Evolutionary conservation across 1,140 invertebrate genomes (phyloP).

Genomic region (Drosophila sturtevanti): DNA sequence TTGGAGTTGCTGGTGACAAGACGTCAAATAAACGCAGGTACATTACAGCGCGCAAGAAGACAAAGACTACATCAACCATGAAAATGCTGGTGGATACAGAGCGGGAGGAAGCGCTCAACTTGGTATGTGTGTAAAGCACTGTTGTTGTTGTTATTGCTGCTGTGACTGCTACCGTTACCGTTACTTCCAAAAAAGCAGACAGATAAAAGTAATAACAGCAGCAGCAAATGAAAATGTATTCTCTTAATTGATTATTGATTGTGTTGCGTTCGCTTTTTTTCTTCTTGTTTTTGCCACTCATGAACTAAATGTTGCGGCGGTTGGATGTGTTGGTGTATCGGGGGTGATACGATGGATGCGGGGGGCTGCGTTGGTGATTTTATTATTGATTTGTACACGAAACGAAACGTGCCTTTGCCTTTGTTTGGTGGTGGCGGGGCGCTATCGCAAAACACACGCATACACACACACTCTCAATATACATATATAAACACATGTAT

Average conservation of each 20-base stretch:
- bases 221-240: slow-evolving; percentile 1
- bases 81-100: slow-evolving; percentile 89
- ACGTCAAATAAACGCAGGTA: slow-evolving; percentile 64
- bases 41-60: slow-evolving; percentile 72
- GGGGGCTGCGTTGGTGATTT: slow-evolving; percentile 39
- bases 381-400: slow-evolving; percentile 79
- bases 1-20: neutral
- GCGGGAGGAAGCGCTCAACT: slow-evolving; percentile 92
- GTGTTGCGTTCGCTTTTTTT: slow-evolving; percentile 40
- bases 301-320: slow-evolving; percentile 14
- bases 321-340: neutral
- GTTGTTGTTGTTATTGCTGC: slow-evolving; percentile 6
- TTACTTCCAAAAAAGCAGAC: slow-evolving; percentile 23
- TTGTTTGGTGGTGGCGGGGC: slow-evolving; percentile 54
- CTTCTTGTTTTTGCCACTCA: slow-evolving; percentile 21
- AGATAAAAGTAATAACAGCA: neutral
- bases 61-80: slow-evolving; percentile 73
- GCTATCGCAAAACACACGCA: slow-evolving; percentile 50
- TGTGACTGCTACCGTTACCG: slow-evolving; percentile 21
- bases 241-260: slow-evolving; percentile 59
- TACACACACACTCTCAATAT: slow-evolving; percentile 15
- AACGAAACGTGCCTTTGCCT: slow-evolving; percentile 74
- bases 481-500: neutral
- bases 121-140: slow-evolving; percentile 85
- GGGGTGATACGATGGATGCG: neutral